Percentiles rank a stretch among this genome's conserved stretches.
phyloP scores from a whole-genome alignment of 1,140 invertebrate species.

The Semibalanus balanoides region DNA sequence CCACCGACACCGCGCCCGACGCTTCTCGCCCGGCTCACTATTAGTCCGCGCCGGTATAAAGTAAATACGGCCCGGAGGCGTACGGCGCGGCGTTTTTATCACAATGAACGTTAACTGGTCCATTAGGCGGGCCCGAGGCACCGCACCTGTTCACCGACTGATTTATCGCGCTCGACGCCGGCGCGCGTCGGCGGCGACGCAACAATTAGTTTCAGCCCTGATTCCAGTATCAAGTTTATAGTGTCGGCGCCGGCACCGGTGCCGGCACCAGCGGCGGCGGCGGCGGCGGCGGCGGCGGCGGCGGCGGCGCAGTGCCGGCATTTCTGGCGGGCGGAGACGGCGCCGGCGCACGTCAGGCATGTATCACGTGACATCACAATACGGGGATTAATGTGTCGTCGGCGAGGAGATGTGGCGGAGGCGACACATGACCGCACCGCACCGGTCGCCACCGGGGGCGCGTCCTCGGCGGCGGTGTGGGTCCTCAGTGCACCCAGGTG shows the following conservation, averaged over 20 bases:
- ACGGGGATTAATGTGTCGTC: background rate
- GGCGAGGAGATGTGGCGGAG: too few relatives aligned
- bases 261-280: too few relatives aligned
- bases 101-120: conserved; percentile 2
- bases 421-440: too few relatives aligned
- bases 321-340: background rate
- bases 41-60: background rate
- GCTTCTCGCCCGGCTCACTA: background rate
- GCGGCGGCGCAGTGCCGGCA: background rate
- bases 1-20: background rate
- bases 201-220: background rate
- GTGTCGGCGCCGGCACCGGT: background rate
- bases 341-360: background rate
- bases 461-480: too few relatives aligned
- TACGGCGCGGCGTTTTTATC: background rate
- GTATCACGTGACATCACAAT: background rate
- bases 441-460: too few relatives aligned
- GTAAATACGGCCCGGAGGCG: background rate
- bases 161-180: background rate
- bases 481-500: too few relatives aligned
- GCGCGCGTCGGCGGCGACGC: background rate
- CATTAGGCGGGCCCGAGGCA: background rate
- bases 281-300: too few relatives aligned
- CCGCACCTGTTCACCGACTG: background rate
- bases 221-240: background rate